Evolutionary conservation across 1,140 invertebrate genomes (phyloP).

Genomic region (Akabosia matsudoensis): DNA sequence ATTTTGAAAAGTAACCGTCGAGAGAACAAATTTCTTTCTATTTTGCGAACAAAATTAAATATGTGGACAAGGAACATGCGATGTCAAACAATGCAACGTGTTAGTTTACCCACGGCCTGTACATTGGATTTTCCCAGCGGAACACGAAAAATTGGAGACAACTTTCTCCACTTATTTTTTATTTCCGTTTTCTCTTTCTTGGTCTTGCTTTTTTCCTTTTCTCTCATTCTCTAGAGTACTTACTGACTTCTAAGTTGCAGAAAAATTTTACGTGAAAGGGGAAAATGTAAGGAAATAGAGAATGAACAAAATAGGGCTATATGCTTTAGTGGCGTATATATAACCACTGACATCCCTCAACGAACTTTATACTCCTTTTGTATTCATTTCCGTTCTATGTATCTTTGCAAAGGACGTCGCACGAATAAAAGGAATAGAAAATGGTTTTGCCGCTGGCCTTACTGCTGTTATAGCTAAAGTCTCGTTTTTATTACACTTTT

Average conservation of each 20-base stretch:
- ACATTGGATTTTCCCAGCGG: background rate
- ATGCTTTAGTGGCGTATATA: background rate
- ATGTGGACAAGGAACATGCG: background rate
- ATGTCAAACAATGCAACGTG: background rate
- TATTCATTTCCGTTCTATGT: conserved; percentile 4
- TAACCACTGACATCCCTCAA: too few species aligned
- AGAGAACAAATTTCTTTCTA: background rate
- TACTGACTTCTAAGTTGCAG: background rate
- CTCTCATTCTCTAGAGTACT: background rate
- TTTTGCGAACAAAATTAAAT: background rate
- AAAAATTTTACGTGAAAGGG: background rate
- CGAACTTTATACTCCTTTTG: background rate
- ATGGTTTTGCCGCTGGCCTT: background rate
- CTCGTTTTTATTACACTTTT: conserved; percentile 4
- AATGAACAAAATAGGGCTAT: background rate
- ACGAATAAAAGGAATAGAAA: background rate
- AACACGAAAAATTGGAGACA: conserved; percentile 1
- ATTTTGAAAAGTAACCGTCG: too few species aligned
- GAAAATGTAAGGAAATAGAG: background rate
- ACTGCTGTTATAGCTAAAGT: background rate
- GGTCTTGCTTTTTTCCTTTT: background rate
- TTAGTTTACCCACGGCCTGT: background rate
- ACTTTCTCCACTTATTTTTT: conserved; percentile 14
- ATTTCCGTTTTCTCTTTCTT: background rate
- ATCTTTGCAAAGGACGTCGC: background rate